phyloP scores from a whole-genome alignment of 2,888 invertebrate genomes.

The Girardia tigrina region DNA sequence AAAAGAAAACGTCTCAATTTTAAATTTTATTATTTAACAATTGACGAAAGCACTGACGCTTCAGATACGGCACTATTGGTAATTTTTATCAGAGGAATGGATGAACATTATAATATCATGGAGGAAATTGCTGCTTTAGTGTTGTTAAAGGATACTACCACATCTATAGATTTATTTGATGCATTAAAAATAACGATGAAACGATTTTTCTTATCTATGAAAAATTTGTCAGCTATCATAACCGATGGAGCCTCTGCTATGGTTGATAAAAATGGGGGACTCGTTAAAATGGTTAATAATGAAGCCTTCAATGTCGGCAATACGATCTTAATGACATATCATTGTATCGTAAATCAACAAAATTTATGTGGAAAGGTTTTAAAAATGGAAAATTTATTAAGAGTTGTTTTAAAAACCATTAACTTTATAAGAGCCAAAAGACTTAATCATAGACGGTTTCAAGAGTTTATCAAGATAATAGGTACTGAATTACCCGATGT shows the following conservation, averaged over 20 bases:
- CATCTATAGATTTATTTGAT: constrained; percentile 13
- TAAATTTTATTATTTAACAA: constrained; percentile 9
- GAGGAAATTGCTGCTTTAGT: constrained; percentile 2
- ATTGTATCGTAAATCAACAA: neutral
- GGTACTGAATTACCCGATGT: neutral
- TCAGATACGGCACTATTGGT: neutral
- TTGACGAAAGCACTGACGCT: neutral
- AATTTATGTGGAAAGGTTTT: neutral
- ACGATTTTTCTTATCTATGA: neutral
- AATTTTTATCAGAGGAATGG: constrained; percentile 13
- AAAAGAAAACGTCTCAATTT: neutral
- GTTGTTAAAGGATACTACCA: neutral
- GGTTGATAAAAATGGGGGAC: neutral
- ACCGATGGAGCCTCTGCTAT: constrained; percentile 12
- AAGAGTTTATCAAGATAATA: neutral
- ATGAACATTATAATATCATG: constrained; percentile 5
- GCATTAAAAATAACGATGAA: neutral
- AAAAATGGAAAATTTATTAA: neutral
- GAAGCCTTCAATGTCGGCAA: neutral
- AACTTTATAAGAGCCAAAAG: constrained; percentile 18
- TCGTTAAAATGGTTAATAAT: neutral
- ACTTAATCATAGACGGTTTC: constrained; percentile 20
- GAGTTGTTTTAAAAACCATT: constrained; percentile 10
- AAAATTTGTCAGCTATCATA: constrained; percentile 23
- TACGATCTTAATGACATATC: neutral